Evolutionary conservation across 2,113 vertebrate species (phyloP), one percentile per base, ranked within the genome.

Genomic region (Ammodytes marinus): DNA sequence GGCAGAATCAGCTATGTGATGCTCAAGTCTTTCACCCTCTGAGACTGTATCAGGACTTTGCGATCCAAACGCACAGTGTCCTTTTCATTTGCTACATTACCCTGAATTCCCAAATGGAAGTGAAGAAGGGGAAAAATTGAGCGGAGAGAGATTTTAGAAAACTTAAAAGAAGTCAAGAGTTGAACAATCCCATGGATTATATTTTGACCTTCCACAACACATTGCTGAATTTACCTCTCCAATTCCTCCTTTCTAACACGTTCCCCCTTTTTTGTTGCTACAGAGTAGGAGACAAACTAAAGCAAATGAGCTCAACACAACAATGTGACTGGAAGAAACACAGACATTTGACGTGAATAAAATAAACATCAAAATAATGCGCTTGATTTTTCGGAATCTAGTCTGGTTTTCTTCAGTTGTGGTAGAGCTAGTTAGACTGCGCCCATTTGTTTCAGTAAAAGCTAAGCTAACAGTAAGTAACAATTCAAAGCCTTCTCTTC

Each of bases 261-360:
- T 78, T 65, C 8, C 15, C 39, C 69, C 86, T 93, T 90, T 90
- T 70, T 82, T 89, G 75, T 52, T 79, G 82, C 87, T 86, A 86
- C 74, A 39, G 57, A 76, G 55, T 52, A 17, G 52, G 73, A 59
- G 43, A 82, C 69, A 2, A 77, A 81, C 52, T 45, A 35, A 84
- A 69, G 45, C 60, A 68, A 58, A 74, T 27, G 39, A 71, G 40
- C 11, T 12, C 1, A 67, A 78, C 4, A 10, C 43, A 43, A 13
- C 40, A 17, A 27, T 27, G 27, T 55, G 59, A 57, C 47, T 53
- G 53, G 71, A 81, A 80, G 43, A 72, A 53, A 42, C 70, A 52
- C 70, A 52, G 15, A 55, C 9, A 8, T 17, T 13, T 10, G 55
- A 19, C 8, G n/a, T 46, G 12, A 4, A 9, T 40, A 0, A 9